Evolutionary conservation across 2,113 vertebrate species (phyloP), one percentile per base, ranked within the genome.

Genomic region (Notothenia coriiceps): DNA sequence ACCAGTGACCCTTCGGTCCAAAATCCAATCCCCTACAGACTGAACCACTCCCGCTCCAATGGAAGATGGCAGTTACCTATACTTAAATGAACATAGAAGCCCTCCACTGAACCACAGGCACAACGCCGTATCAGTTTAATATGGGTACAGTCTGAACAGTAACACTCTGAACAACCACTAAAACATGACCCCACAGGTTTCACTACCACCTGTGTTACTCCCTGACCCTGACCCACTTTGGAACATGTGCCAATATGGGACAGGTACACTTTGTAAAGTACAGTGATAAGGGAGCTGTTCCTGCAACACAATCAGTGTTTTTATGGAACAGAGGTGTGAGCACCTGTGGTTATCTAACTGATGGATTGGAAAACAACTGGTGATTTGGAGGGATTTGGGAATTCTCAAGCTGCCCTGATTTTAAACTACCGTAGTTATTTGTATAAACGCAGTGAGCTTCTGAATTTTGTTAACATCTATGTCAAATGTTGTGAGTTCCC

Each of bases 261-360:
- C 66, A 69, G 54, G 71, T 29, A 52, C 46, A 12, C 49, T 46
- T 60, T 55, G 64, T 11, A 82, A 79, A n/a, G 73, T 47, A 20
- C 67, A 60, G 43, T 5, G 83, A 90, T 88, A 86, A 86, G 71
- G 9, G 46, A 61, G 51, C 74, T 50, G 74, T 59, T 80, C 80
- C 74, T 62, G 20, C 25, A 49, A 22, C 47, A 72, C 73, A 85
- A 75, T 82, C 68, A 54, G 57, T 79, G 56, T 11, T 59, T 80
- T 57, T 60, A 61, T 76, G 54, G n/a, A 72, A 35, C 66, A 73
- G 29, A 63, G 70, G 61, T 33, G 59, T 46, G 70, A 76, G 55
- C 77, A 83, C 72, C 13, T 1, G 74, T 12, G 47, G 18, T 74
- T 86, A 84, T 83, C 76, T 66, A 69, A 84, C 7, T 55, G 44